A percentile compares a stretch with the other conserved stretches of the same genome.
Conservation (phyloP, 2,888 invertebrate genomes). For the Erebia aethiops region DNA sequence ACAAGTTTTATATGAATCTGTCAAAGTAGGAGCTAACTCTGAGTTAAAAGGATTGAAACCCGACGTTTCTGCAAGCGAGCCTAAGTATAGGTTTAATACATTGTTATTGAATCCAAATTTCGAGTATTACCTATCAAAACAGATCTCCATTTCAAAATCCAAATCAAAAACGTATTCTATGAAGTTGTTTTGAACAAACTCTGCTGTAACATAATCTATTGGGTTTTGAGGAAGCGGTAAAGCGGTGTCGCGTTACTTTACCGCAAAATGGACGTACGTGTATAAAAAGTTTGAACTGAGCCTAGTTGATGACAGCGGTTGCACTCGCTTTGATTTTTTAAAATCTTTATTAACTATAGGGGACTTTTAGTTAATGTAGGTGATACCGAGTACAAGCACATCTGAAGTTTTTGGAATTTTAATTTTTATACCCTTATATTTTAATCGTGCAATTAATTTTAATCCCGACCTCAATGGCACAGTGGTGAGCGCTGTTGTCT, state of each 20-base stretch:
- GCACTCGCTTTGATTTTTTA: not conserved
- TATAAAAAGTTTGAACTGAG: conserved; percentile 13
- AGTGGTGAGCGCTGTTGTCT: too few species aligned
- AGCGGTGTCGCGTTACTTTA: conserved; percentile 45
- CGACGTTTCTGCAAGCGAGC: too few species aligned
- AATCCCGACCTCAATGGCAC: too few species aligned
- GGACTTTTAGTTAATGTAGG: too few species aligned
- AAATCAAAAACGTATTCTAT: not conserved
- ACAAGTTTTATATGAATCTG: too few species aligned
- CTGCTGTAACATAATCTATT: conserved; percentile 44
- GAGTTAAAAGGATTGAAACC: too few species aligned
- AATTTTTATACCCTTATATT: too few species aligned
- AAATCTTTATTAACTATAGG: not conserved
- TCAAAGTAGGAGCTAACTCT: too few species aligned
- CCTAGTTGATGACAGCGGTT: not conserved
- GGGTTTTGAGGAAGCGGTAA: conserved; percentile 54
- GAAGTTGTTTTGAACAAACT: conserved; percentile 22
- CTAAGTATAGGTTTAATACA: not conserved
- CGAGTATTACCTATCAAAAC: conserved; percentile 22
- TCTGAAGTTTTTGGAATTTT: too few species aligned
- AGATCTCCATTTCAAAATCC: conserved; percentile 33
- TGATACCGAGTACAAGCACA: too few species aligned
- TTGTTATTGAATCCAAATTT: conserved; percentile 9
- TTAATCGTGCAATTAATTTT: too few species aligned
- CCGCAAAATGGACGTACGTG: conserved; percentile 34